These are phyloP conservation scores for Leucopternis melanops DNA, from an alignment of 2,113 vertebrate genomes.

Conservation along the genomic window DNA sequence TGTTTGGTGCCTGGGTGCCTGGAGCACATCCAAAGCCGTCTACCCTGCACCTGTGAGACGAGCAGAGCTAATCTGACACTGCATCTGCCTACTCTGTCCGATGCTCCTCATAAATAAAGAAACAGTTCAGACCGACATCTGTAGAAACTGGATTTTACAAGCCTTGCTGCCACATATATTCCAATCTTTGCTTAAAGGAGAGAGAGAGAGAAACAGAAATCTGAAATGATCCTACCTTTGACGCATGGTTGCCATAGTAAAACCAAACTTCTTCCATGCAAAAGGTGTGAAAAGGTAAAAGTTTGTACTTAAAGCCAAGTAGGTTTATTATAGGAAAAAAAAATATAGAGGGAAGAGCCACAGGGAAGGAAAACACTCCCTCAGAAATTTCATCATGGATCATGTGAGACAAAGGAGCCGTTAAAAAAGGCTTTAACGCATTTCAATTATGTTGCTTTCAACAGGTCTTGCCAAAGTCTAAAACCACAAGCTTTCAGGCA, in stretches of 20 bases:
- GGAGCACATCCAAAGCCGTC: not conserved
- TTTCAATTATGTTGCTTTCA: conserved; percentile 16
- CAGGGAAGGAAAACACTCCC: not conserved
- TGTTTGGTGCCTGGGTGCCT: not conserved
- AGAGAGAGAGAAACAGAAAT: not conserved
- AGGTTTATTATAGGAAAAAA: not conserved
- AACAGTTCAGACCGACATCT: not conserved
- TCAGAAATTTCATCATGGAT: conserved; percentile 33
- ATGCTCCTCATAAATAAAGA: not conserved
- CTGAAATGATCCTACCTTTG: conserved; percentile 67
- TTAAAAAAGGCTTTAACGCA: not conserved
- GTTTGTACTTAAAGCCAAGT: conserved; percentile 18
- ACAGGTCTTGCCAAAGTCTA: conserved; percentile 1
- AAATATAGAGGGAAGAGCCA: not conserved
- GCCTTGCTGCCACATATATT: not conserved
- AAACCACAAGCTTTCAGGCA: conserved; percentile 41
- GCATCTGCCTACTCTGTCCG: not conserved
- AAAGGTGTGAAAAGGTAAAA: not conserved
- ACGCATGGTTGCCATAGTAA: conserved; percentile 24
- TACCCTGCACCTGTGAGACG: not conserved
- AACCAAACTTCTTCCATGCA: not conserved
- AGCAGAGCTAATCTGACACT: not conserved
- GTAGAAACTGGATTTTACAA: not conserved
- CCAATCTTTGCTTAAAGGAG: not conserved
- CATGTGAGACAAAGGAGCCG: conserved; percentile 22